Base-by-base conservation (phyloP, 2,797 vertebrate species). In the Clamator glandarius region DNA sequence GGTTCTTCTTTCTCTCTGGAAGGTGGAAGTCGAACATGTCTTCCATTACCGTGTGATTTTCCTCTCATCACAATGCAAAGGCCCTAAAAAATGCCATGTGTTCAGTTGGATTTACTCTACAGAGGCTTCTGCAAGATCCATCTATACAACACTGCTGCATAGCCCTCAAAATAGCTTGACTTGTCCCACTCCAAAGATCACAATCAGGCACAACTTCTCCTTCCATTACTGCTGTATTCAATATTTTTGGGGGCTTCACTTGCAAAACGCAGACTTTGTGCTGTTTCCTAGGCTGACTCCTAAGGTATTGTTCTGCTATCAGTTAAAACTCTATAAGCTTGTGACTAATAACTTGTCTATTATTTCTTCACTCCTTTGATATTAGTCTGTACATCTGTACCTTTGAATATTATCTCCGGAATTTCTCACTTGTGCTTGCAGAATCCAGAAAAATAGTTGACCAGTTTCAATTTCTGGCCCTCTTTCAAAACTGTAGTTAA, bases 131-230 rank as follows among this genome's bases (percentile, higher is more conserved):
- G 74, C 69, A 67, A 8, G 21, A 18, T 4, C 6, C 24, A 48
- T 8, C 39, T 39, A 39, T 39, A 12, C 39, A 39, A 39, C 39
- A 39, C 12, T 9, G 9, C 33, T 79, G 59, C 35, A 51, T 15
- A 63, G 29, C 17, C 50, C 50, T 33, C 33, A 50, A 31, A 79
- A 31, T 12, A 36, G 31, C 20, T 75, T 4, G 0, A 25, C 7
- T 12, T 41, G 19, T 72, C 28, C 41, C 58, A 17, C 63, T 58
- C 63, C 42, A 16, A 84, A 72, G 8, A 62, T 15, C 63, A 33
- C 0, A 0, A 15, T 15, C n/a, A 52, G 87, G 21, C 21, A 67
- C 57, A 15, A 25, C n/a, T 21, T 19, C n/a, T 55, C 14, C 52
- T 59, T n/a, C 41, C 41, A 42, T 66, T 62, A n/a, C 18, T 51